Base-by-base conservation (phyloP, 2,888 invertebrate genomes). In the Dryomyza anilis region DNA sequence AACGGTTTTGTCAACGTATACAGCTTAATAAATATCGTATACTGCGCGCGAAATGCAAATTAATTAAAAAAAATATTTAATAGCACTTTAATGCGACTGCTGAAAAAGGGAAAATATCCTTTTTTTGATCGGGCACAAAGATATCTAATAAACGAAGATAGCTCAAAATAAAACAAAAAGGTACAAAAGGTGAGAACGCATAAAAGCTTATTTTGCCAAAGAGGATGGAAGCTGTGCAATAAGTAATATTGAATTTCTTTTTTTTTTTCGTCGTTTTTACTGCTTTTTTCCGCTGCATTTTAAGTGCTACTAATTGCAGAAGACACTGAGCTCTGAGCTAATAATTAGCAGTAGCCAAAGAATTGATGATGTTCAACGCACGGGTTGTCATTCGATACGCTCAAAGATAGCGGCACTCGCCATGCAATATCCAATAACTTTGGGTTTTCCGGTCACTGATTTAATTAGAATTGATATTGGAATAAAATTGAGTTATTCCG, bases 341-440 rank as follows among this genome's bases (percentile, higher is more conserved):
- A 61, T 66, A 66, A 65, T 68, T 66, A 66, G 64, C n/a, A n/a
- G n/a, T n/a, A n/a, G n/a, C n/a, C n/a, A 62, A 66, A 64, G 55
- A 68, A 64, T 68, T 53, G 66, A 63, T 62, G 61, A 60, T 48
- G 59, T 48, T 39, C 48, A 14, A 25, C 60, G 3, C 23, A 52
- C 1, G 27, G 23, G 12, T n/a, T 10, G 46, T n/a, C 48, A 2
- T 1, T 2, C 25, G 8, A 33, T n/a, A 2, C 1, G 30, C 2
- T 25, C 48, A n/a, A 21, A 4, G 1, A 19, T 21, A 19, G n/a
- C 46, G 14, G 2, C 45, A 14, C 45, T 19, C 8, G 14, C 57
- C 45, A 16, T 19, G 19, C 58, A 29, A 23, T 23, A 19, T 58
- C n/a, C 46, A 58, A 43, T 63, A 64, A 53, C 57, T 30, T 45